Base-by-base conservation (phyloP, 2,888 invertebrate genomes). In the Eilema sororculum region DNA sequence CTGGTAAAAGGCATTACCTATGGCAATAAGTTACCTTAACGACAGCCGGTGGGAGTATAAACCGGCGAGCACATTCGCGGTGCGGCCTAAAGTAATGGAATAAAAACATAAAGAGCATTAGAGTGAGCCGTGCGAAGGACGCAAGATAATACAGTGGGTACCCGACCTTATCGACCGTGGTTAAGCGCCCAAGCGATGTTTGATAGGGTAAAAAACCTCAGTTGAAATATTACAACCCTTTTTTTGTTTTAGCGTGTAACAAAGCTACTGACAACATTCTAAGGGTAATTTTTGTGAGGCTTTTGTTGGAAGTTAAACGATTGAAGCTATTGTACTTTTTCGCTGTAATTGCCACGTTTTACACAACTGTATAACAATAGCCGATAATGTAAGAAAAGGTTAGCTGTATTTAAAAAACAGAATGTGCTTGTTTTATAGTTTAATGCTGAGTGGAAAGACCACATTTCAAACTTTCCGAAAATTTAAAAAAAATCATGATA, bases 31-130 rank as follows among this genome's bases (percentile, higher is more conserved):
- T 86, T 85, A 83, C 83, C 86, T 85, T 87, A 89, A 89, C 87
- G 86, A 82, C 85, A 86, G 83, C 84, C 81, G 67, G 72, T 75
- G 82, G 82, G 81, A 81, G 82, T 81, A 83, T 86, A 86, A 88
- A 87, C 81, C 79, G 73, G 77, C 81, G 81, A 80, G 77, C 83
- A 84, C 83, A 86, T 84, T 82, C 83, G 79, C 77, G 79, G 70
- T 79, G 80, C 81, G 86, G 83, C 84, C 85, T 81, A 82, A 79
- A 84, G 86, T 92, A 92, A 92, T 92, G 92, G 91, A 92, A 93
- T 91, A 91, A 92, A 92, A 92, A 92, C 92, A 92, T 91, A 91
- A 92, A 92, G 87, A 89, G 87, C 88, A 83, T 84, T 86, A 84
- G 79, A 84, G 81, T 78, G 79, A 78, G 76, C 78, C 81, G 82